Evolutionary conservation across 2,888 invertebrate species (phyloP), one percentile per base, ranked within the genome.

Genomic region (Dicroscelio sp.): DNA sequence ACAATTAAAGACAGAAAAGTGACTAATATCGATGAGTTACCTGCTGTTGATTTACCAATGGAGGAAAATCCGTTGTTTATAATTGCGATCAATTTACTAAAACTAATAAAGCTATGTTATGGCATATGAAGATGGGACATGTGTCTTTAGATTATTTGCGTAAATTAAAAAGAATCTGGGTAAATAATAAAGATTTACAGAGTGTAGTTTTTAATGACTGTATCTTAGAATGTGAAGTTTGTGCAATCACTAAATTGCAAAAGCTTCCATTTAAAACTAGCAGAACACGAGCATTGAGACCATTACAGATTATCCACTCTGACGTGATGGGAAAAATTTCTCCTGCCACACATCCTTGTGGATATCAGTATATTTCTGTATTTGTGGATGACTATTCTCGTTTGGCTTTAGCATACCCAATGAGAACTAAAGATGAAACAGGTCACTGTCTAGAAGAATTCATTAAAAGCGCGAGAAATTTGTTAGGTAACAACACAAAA

Each of bases 251-350:
- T 8, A 58, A 58, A 14, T 58, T 23, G 27, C 23, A 63, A 31
- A 63, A 31, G 20, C 63, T 63, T 31, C 63, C 63, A 25, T 63
- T 63, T 23, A n/a, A n/a, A n/a, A n/a, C n/a, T n/a, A n/a, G n/a
- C n/a, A 63, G 63, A 31, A 31, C 17, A 23, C 63, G 63, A 23
- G 30, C 63, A 17, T 20, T 6, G 31, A 63, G 63, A 20, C 63
- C 63, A 6, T 63, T 63, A 20, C 23, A 58, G 14, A n/a, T 48
- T 3, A 48, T 48, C 14, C 48, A 20, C 20, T 48, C 48, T 48
- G 58, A 58, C 58, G 58, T 58, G 5, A 58, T 58, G 58, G 58
- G 58, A 6, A 58, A 58, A 58, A 58, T 58, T 58, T 23, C 58
- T 10, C 58, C 58, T 6, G 58, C 58, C 6, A 58, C 58, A 58